Conservation (phyloP, 2,797 vertebrate species). For the Simalia tracyae region DNA sequence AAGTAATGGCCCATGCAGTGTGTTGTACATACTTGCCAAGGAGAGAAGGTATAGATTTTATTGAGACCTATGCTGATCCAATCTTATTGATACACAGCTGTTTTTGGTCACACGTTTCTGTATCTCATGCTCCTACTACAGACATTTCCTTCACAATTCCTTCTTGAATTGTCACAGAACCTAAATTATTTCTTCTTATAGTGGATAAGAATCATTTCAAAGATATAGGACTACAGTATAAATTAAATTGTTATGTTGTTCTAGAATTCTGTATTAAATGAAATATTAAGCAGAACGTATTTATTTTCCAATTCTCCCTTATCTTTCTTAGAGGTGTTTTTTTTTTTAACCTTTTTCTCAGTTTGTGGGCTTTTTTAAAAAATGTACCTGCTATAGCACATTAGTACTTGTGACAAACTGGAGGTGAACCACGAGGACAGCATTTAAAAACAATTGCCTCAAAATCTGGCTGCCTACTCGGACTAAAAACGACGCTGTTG, state of each 20-base stretch:
- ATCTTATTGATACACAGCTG: too few relatives aligned
- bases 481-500: slow-evolving; percentile 64
- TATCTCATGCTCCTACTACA: too few relatives aligned
- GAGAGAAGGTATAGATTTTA: too few relatives aligned
- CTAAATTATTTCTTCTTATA: background rate
- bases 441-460: slow-evolving; percentile 58
- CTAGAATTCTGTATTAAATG: background rate
- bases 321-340: slow-evolving; percentile 12
- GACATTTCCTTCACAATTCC: too few relatives aligned
- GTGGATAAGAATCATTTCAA: background rate
- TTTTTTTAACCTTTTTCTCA: slow-evolving; percentile 30
- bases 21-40: too few relatives aligned
- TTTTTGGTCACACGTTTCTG: too few relatives aligned
- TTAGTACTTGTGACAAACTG: slow-evolving; percentile 29
- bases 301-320: background rate
- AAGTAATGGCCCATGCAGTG: too few relatives aligned
- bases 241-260: background rate
- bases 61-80: too few relatives aligned
- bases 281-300: background rate
- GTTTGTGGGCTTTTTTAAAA: slow-evolving; percentile 49
- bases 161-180: background rate
- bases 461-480: slow-evolving; percentile 58
- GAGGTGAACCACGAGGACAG: slow-evolving; percentile 38
- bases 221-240: background rate
- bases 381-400: slow-evolving; percentile 24